Percentiles rank a stretch among this genome's conserved stretches.
Conservation (phyloP, 1,140 invertebrate species). For the Drosophila kohkoa region DNA sequence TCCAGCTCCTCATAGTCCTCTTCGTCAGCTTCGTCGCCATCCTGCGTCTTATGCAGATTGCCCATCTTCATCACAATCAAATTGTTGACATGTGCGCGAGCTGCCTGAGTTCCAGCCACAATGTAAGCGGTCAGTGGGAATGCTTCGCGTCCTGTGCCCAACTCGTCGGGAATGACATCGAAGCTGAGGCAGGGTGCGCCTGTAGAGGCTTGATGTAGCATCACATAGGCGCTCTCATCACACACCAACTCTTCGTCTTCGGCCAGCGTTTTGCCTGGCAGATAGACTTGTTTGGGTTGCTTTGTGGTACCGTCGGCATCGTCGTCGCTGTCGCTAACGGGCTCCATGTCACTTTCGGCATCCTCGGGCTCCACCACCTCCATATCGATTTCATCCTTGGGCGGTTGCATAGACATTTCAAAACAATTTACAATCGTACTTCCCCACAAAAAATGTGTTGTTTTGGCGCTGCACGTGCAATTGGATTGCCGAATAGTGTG, state of each 20-base stretch:
- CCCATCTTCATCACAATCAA: slow-evolving; percentile 91
- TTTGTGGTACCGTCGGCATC: slow-evolving; percentile 84
- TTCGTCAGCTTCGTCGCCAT: slow-evolving; percentile 86
- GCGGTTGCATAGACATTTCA: slow-evolving; percentile 48
- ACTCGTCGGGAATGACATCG: slow-evolving; percentile 91
- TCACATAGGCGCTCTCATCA: slow-evolving; percentile 95
- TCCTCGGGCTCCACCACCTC: slow-evolving; percentile 79
- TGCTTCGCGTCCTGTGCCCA: slow-evolving; percentile 91
- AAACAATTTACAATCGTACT: background rate
- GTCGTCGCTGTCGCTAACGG: slow-evolving; percentile 56
- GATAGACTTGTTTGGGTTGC: slow-evolving; percentile 88
- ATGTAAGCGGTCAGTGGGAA: slow-evolving; percentile 94
- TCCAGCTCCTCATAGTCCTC: slow-evolving; percentile 89
- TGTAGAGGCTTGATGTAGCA: slow-evolving; percentile 96
- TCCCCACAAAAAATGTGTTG: slow-evolving; percentile 7
- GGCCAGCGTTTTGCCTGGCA: slow-evolving; percentile 90
- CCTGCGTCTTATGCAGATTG: slow-evolving; percentile 91
- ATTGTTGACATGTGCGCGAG: slow-evolving; percentile 92
- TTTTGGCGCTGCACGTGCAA: slow-evolving; percentile 59
- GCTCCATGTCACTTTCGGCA: slow-evolving; percentile 65
- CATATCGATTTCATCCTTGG: slow-evolving; percentile 66
- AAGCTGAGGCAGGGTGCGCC: slow-evolving; percentile 97
- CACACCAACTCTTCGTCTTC: slow-evolving; percentile 93
- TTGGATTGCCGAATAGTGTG: slow-evolving; percentile 12
- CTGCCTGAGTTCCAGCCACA: slow-evolving; percentile 95